Conservation (phyloP, 1,140 invertebrate species). For the Penaeus vannamei region DNA sequence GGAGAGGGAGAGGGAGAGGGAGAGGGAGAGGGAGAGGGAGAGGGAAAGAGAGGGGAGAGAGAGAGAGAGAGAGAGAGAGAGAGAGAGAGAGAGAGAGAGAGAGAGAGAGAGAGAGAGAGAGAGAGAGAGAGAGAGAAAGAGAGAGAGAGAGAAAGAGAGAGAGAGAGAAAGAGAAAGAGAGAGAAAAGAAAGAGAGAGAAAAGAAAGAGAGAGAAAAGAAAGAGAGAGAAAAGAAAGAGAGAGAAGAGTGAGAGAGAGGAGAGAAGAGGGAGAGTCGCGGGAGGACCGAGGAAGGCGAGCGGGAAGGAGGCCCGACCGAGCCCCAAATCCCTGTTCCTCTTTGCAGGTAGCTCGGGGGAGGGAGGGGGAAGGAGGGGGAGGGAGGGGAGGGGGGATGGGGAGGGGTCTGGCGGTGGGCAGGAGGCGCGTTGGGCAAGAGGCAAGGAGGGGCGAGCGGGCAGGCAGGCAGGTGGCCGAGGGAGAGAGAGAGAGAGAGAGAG, state of each 20-base stretch:
- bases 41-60: too few species aligned
- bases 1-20: too few species aligned
- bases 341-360: background rate
- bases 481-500: background rate
- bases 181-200: background rate
- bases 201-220: conserved; percentile 1
- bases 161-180: conserved; percentile 12
- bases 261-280: too few species aligned
- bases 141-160: background rate
- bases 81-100: background rate
- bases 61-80: too few species aligned
- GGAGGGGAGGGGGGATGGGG: background rate
- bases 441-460: background rate
- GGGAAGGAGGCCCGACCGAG: too few species aligned
- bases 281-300: background rate
- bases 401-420: background rate
- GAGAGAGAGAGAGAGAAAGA: background rate
- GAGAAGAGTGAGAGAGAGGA: background rate
- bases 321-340: too few species aligned
- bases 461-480: background rate
- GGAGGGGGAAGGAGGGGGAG: background rate
- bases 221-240: background rate
- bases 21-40: too few species aligned
- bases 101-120: background rate
- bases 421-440: background rate